Base-by-base conservation (phyloP, 2,113 vertebrate genomes). In the human region DNA sequence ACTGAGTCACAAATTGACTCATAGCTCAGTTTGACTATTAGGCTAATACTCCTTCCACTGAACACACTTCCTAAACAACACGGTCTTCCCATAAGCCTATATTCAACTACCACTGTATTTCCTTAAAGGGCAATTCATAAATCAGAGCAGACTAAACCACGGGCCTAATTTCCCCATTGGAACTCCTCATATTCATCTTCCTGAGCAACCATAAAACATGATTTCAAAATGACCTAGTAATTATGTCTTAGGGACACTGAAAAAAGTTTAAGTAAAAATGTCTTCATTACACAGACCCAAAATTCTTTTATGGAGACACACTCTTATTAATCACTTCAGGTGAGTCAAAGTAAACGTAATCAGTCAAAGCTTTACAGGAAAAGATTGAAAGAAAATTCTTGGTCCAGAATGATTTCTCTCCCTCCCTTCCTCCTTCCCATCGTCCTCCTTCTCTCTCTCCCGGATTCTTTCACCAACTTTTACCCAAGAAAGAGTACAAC, bases 111-210 rank as follows among this genome's bases (percentile, higher is more conserved):
- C 59, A 84, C 78, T 27, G 0, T 90, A 93, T 94, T 94, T 92
- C 23, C 90, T 94, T 89, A 97, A 97, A 97, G 81, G 84, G 88
- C 68, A 97, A 93, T 95, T 97, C 97, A 95, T 97, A 98, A 78
- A 95, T 98, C 97, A 97, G 97, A 98, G 79, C 38, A 98, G 94
- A 98, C 96, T 89, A 97, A 98, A 97, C 91, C 87, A 89, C 75
- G 70, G 93, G 92, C 97, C 97, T 98, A 96, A 92, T 97, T 98
- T 97, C 96, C 96, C 97, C 96, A 96, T 85, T 97, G 92, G 98
- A 98, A 97, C 84, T 97, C 89, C 96, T 96, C 93, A 92, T 94
- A 97, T 97, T 93, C 97, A 98, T 98, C 97, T 98, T 98, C 96
- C 95, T 73, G 88, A 98, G 91, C 95, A 97, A 75, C 96, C 50